Evolutionary conservation across 2,797 vertebrate species (phyloP), one percentile per base, ranked within the genome.

Genomic region (Phylloscopus collybita): DNA sequence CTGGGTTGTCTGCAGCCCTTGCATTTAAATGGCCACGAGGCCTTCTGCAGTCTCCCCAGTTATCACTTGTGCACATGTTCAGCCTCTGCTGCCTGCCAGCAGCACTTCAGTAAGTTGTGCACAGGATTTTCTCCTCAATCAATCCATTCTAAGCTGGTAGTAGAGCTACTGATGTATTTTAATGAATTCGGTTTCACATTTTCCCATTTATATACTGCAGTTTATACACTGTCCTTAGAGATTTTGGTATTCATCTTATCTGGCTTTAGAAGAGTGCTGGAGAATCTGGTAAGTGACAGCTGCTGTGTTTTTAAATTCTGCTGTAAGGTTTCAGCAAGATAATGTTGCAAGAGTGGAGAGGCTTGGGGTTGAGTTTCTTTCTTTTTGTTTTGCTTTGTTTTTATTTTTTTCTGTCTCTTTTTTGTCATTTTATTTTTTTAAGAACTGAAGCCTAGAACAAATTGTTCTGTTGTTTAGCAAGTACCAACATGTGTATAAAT

Each of bases 81-180:
- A 95, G 94, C 85, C 92, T 94, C 78, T 84, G 75, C 84, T 83
- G 81, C 71, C 89, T 95, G 94, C 95, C 95, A 96, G 88, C 88
- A 96, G 88, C 93, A 94, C 79, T 95, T 95, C 93, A 84, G 59
- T 47, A 62, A 94, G 61, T 96, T 96, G 86, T 88, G 87, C 79
- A 53, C 79, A 76, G 93, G 96, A 94, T 96, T 96, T 97, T 73
- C 89, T 95, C 80, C 80, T 88, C 76, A 94, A 86, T 96, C 95
- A 92, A 89, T 90, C 85, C 93, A 56, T 94, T 73, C 89, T 79
- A 40, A 90, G 89, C 90, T 29, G 6, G 80, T 79, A 84, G 93
- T 86, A 81, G 92, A 95, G 86, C 80, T 84, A 72, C 74, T 92
- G 93, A 92, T 96, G 72, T 95, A 73, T 96, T 93, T 92, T 95